Evolutionary conservation across 2,888 invertebrate species (phyloP), one percentile per base, ranked within the genome.

Genomic region (Amiota mariae): DNA sequence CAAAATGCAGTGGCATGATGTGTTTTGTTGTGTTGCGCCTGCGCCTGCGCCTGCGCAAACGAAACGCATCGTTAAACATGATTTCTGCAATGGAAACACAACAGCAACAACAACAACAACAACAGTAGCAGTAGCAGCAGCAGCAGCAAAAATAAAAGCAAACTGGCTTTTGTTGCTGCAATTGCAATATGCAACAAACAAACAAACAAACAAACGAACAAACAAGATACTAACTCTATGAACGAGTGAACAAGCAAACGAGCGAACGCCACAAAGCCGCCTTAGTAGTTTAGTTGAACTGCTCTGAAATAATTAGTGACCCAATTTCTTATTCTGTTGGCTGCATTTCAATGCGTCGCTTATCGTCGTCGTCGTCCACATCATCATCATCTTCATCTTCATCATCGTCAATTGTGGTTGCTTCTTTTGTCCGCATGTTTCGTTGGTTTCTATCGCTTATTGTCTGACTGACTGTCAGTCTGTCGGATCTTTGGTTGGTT

Each of bases 251-350:
- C 59, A 59, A 24, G 59, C 59, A 20, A 18, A 20, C 46, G 64
- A 63, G 73, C 64, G 59, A n/a, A 51, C 46, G 51, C 48, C 46
- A 63, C 56, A 71, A 15, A 61, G 2, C 1, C 2, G 63, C 63
- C 13, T 47, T 54, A 12, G 18, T 13, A 36, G 70, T 20, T 71
- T 11, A 49, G 64, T 73, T 68, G 67, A 18, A 84, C 82, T 86
- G 84, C 86, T 85, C 84, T 85, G 82, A 85, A 84, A 86, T 86
- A 84, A 84, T 84, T 84, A 85, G 84, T 84, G 84, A 84, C 84
- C 84, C 81, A 84, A 85, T 84, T 84, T 84, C 79, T 73, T 73
- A 36, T 36, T 36, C 36, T 36, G 36, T 47, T 47, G 76, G 71
- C 76, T 78, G 80, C 67, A 36, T 54, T 68, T 68, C 47, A 20